Evolutionary conservation across 2,113 vertebrate species (phyloP).

Genomic region (Pomatorhinus ruficollis): DNA sequence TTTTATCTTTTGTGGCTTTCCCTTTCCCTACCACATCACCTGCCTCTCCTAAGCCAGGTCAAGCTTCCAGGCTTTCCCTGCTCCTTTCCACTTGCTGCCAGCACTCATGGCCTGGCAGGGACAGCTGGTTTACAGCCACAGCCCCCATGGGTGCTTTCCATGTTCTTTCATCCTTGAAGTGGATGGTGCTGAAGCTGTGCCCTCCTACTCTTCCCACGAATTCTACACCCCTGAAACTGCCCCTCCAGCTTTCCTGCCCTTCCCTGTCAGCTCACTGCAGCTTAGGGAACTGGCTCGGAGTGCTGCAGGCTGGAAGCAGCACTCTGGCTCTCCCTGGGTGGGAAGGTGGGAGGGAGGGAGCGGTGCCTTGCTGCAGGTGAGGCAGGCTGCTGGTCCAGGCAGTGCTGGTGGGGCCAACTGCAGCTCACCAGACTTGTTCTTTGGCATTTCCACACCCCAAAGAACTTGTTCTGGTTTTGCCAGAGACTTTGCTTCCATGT

Average conservation of each 20-base stretch:
- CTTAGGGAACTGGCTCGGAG: background rate
- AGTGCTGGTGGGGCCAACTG: background rate
- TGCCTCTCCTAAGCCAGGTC: background rate
- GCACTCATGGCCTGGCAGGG: background rate
- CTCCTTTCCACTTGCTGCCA: background rate
- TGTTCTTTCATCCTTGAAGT: background rate
- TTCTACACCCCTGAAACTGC: background rate
- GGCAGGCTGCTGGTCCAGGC: background rate
- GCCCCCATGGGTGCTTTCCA: background rate
- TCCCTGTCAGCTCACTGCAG: background rate
- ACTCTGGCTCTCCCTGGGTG: background rate
- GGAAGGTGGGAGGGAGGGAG: background rate
- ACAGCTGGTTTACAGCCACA: background rate
- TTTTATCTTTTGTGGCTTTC: background rate
- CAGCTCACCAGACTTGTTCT: slow-evolving; percentile 7
- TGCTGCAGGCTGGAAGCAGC: background rate
- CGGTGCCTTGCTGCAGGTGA: background rate
- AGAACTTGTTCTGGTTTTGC: background rate
- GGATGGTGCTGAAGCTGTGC: background rate
- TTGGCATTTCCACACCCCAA: background rate
- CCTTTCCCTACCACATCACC: background rate
- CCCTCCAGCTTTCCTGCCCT: background rate
- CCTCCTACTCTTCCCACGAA: background rate
- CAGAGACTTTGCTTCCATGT: background rate
- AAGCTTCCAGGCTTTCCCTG: background rate